phyloP scores from a whole-genome alignment of 2,888 invertebrate genomes.

The Nomada fucata region DNA sequence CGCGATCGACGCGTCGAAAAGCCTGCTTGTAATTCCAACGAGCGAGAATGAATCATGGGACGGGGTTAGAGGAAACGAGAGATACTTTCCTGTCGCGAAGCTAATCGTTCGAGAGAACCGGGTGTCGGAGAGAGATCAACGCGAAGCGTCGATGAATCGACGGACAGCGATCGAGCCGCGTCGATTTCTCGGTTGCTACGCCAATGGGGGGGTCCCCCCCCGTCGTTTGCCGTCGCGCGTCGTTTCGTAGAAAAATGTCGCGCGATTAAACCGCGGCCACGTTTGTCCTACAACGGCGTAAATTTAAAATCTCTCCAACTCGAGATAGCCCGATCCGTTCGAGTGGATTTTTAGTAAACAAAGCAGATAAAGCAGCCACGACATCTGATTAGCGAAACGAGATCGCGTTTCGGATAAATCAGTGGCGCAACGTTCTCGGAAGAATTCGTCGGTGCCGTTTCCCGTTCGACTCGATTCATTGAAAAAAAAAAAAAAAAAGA shows the following conservation, averaged over 20 bases:
- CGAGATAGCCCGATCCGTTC: conserved; percentile 24
- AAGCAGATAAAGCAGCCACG: conserved; percentile 25
- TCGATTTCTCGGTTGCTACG: not conserved
- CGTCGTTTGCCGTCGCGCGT: not conserved
- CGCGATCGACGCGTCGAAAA: no score
- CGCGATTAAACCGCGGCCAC: conserved; percentile 17
- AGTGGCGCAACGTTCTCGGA: not conserved
- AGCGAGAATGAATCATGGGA: no score
- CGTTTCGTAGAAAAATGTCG: conserved; percentile 30
- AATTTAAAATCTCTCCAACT: conserved; percentile 16
- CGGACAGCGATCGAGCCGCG: no score
- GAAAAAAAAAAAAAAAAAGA: no score
- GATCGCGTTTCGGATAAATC: not conserved
- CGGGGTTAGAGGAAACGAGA: no score
- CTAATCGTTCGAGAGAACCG: no score
- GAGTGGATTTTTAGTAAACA: conserved; percentile 36
- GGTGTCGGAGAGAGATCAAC: no score
- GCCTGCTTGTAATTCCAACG: no score
- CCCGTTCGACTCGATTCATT: not conserved
- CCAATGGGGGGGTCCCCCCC: not conserved
- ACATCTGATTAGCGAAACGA: conserved; percentile 9
- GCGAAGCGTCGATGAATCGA: no score
- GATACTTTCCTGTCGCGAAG: no score
- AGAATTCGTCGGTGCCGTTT: not conserved
- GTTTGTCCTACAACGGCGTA: no score